phyloP scores from a whole-genome alignment of 1,140 invertebrate genomes.

The Homalodisca vitripennis region DNA sequence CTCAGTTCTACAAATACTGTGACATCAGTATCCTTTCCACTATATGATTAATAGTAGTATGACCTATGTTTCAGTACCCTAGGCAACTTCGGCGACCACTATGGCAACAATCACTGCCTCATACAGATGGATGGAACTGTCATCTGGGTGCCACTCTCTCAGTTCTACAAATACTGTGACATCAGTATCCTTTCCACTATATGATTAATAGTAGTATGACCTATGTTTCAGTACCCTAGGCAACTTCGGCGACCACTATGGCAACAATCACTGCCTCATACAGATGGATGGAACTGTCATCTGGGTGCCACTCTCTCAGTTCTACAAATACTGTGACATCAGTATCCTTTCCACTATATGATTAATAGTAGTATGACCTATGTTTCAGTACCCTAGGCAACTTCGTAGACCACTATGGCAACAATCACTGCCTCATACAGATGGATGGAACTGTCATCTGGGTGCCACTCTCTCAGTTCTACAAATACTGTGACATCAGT shows the following conservation, averaged over 20 bases:
- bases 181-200: neutral
- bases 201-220: neutral
- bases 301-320: neutral
- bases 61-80: neutral
- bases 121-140: neutral
- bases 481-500: neutral
- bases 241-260: neutral
- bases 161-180: neutral
- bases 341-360: neutral
- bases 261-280: neutral
- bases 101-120: neutral
- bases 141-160: neutral
- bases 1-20: neutral
- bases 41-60: neutral
- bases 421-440: neutral
- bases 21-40: neutral
- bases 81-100: neutral
- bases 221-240: neutral
- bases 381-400: neutral
- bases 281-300: neutral
- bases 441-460: neutral
- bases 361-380: neutral
- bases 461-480: neutral
- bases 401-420: neutral
- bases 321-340: neutral